Conservation (phyloP, 2,113 vertebrate species). For the Carlito syrichta region DNA sequence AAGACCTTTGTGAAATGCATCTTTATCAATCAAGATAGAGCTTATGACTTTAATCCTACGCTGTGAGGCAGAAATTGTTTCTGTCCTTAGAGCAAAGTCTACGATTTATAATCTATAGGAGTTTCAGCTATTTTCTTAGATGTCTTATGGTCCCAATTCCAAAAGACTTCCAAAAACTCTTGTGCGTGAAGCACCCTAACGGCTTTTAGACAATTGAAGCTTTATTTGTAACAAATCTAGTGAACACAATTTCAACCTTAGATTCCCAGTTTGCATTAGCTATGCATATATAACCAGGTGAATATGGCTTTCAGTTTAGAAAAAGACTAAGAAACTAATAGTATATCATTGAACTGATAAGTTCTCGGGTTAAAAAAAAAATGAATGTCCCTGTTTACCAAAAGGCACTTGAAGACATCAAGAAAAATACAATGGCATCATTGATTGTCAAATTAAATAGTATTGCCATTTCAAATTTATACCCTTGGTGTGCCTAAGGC, state of each 20-base stretch:
- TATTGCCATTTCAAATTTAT: background rate
- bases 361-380: constrained; percentile 33
- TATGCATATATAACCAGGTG: background rate
- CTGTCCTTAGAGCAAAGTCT: background rate
- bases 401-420: constrained; percentile 73
- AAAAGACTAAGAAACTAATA: constrained; percentile 30
- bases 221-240: background rate
- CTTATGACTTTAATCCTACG: background rate
- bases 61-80: background rate
- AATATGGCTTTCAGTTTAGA: constrained; percentile 63
- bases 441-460: constrained; percentile 25
- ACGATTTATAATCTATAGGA: background rate
- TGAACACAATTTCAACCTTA: background rate
- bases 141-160: background rate
- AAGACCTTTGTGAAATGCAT: background rate
- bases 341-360: background rate
- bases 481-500: background rate
- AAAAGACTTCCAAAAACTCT: background rate
- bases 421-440: constrained; percentile 34
- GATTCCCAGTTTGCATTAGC: background rate
- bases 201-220: background rate
- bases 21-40: background rate
- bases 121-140: background rate
- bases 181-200: background rate
- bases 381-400: constrained; percentile 31